Conservation (phyloP, 1,140 invertebrate species). For the Globodera rostochiensis region DNA sequence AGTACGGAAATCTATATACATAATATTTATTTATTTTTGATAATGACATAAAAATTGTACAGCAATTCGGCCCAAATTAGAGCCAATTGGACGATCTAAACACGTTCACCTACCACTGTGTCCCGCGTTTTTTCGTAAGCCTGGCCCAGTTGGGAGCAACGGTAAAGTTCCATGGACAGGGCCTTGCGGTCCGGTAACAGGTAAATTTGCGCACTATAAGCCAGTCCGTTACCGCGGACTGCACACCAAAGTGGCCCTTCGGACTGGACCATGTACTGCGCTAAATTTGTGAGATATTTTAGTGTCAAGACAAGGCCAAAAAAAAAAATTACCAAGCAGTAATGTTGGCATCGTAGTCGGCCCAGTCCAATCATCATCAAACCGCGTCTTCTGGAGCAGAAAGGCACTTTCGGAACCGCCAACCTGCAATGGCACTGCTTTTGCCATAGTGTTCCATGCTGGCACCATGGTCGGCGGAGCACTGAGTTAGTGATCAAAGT, state of each 20-base stretch:
- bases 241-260: slow-evolving; percentile 86
- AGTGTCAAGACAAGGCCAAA: slow-evolving; percentile 72
- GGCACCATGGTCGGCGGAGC: slow-evolving; percentile 10
- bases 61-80: not conserved
- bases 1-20: slow-evolving; percentile 60
- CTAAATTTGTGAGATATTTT: slow-evolving; percentile 65
- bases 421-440: slow-evolving; percentile 74
- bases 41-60: no score
- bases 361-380: slow-evolving; percentile 71
- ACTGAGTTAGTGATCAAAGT: slow-evolving; percentile 7
- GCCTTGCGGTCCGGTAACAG: slow-evolving; percentile 72
- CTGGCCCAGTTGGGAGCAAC: slow-evolving; percentile 76
- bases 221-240: slow-evolving; percentile 80
- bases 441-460: not conserved
- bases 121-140: slow-evolving; percentile 78
- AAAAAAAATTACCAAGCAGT: slow-evolving; percentile 47
- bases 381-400: slow-evolving; percentile 71
- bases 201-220: slow-evolving; percentile 71
- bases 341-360: slow-evolving; percentile 20
- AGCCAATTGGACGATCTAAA: not conserved
- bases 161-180: slow-evolving; percentile 75
- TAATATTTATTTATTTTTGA: not conserved
- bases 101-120: slow-evolving; percentile 73
- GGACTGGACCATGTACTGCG: slow-evolving; percentile 83
- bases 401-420: slow-evolving; percentile 81